phyloP scores from a whole-genome alignment of 2,797 vertebrate genomes.

The Acanthiza pusilla region DNA sequence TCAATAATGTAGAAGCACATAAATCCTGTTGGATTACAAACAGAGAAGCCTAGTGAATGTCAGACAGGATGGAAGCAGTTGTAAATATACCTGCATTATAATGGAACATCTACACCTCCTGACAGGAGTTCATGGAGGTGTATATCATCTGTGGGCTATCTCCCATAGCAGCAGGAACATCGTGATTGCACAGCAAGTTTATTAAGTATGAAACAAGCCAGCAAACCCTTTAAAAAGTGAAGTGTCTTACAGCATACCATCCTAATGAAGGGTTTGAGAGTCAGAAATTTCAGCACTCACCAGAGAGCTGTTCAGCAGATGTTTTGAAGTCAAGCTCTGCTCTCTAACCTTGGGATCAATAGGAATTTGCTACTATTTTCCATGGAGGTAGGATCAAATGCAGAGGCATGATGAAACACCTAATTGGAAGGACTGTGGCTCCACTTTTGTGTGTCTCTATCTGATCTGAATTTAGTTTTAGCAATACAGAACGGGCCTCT shows the following conservation, averaged over 20 bases:
- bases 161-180: not conserved
- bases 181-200: not conserved
- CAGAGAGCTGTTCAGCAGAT: not conserved
- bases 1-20: not conserved
- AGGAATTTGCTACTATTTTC: not conserved
- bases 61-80: not conserved
- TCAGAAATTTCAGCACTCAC: not conserved
- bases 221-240: not conserved
- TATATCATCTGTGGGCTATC: not conserved
- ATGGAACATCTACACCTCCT: not conserved
- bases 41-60: not conserved
- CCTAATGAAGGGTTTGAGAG: not conserved
- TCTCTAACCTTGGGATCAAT: not conserved
- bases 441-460: not conserved
- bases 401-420: not conserved
- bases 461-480: not conserved
- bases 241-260: not conserved
- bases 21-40: not conserved
- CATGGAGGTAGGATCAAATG: not conserved
- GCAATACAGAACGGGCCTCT: not conserved
- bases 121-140: not conserved
- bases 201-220: not conserved
- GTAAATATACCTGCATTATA: slow-evolving; percentile 3
- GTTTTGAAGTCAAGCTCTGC: not conserved
- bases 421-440: not conserved